phyloP scores from a whole-genome alignment of 2,888 invertebrate species.

The Drosophila longiperda region DNA sequence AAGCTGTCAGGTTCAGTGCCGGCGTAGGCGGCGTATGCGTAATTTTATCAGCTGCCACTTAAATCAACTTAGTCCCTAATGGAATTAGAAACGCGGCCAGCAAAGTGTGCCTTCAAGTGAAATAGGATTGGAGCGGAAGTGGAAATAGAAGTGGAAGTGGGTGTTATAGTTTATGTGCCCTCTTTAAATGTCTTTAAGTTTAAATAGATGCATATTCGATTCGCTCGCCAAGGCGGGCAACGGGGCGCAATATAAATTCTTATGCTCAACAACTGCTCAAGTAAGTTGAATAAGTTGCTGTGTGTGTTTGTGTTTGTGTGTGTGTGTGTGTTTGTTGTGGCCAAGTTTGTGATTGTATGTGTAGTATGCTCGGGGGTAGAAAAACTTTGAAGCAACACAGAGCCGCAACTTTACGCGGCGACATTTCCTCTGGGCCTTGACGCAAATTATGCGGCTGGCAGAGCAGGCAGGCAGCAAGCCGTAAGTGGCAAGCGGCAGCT shows the following conservation, averaged over 20 bases:
- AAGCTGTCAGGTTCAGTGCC: constrained; percentile 34
- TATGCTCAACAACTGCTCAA: constrained; percentile 52
- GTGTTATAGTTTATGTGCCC: neutral
- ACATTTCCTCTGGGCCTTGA: constrained; percentile 69
- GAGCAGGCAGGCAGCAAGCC: constrained; percentile 2
- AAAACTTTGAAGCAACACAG: constrained; percentile 60
- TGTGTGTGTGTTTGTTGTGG: constrained; percentile 16
- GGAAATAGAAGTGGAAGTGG: neutral
- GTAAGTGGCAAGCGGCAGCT: constrained; percentile 20
- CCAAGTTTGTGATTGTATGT: constrained; percentile 12
- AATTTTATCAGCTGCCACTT: constrained; percentile 43
- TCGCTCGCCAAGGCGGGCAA: neutral
- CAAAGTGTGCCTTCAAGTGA: neutral
- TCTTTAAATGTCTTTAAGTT: constrained; percentile 58
- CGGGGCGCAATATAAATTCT: constrained; percentile 49
- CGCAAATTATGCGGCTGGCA: constrained; percentile 68
- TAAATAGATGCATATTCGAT: constrained; percentile 43
- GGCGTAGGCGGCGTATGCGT: constrained; percentile 46
- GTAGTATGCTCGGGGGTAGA: constrained; percentile 31
- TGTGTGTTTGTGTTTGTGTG: constrained; percentile 7
- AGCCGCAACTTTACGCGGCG: constrained; percentile 64
- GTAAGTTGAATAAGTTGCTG: constrained; percentile 44
- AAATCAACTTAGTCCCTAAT: constrained; percentile 69
- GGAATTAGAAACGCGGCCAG: constrained; percentile 47
- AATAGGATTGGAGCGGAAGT: neutral